A percentile compares a stretch with the other conserved stretches of the same genome.
phyloP scores from a whole-genome alignment of 1,140 invertebrate species.

The Pseudoatta argentina region DNA sequence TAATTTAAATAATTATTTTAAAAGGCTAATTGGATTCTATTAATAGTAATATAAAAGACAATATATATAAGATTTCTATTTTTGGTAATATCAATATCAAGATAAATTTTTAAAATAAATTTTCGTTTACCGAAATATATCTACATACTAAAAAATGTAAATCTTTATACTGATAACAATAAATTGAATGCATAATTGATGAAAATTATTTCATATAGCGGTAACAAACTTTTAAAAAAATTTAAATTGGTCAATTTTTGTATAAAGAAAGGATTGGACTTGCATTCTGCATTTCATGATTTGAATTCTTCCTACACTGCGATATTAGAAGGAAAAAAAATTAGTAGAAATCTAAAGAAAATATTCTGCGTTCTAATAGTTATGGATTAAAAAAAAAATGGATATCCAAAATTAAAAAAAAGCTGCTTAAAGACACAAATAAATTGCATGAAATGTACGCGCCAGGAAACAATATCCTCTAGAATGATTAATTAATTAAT shows the following conservation, averaged over 20 bases:
- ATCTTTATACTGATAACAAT: neutral
- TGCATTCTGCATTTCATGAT: slow-evolving; percentile 18
- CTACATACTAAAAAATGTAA: neutral
- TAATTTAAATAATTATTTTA: slow-evolving; percentile 21
- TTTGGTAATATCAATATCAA: neutral
- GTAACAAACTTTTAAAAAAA: neutral
- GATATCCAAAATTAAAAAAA: slow-evolving; percentile 13
- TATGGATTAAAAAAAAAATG: neutral
- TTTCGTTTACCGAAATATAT: neutral
- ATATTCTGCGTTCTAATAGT: slow-evolving; percentile 4
- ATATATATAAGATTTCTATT: neutral
- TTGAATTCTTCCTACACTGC: neutral
- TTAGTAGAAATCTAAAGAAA: neutral
- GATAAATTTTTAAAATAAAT: neutral
- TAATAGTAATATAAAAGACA: neutral
- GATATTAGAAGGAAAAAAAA: neutral
- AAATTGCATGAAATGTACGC: slow-evolving; percentile 22
- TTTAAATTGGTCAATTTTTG: neutral
- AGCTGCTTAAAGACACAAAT: slow-evolving; percentile 20
- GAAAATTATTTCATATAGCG: neutral
- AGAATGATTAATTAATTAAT: slow-evolving; percentile 68
- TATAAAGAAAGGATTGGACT: neutral
- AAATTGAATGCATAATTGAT: neutral
- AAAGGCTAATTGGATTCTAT: neutral
- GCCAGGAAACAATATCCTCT: slow-evolving; percentile 36